Evolutionary conservation across 2,888 invertebrate genomes (phyloP), one percentile per base, ranked within the genome.

Genomic region (Cybosia mesomella): DNA sequence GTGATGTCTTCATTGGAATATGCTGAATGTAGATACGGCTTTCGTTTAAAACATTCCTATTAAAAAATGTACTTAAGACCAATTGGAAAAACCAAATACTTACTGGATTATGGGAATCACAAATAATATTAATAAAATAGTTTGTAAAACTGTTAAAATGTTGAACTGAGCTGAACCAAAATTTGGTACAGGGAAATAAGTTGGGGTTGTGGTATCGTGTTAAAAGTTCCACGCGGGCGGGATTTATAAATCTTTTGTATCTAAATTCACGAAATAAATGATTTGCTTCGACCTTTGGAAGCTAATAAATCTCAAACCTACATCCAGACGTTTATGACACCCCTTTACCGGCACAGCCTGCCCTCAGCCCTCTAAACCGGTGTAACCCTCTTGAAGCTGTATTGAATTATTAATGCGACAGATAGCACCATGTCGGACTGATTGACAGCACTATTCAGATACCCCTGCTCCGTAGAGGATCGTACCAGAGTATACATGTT

Each of bases 341-440:
- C 24, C 39, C 55, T 57, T 39, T 24, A 64, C 34, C 64, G 24
- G 21, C 24, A 55, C 54, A 43, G 11, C 32, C 43, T 22, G 24
- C 57, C 58, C 62, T 58, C 28, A 28, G 28, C 28, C 28, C 28
- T 28, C 28, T 18, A 18, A 58, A 58, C 55, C 54, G 54, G n/a
- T 59, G 58, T 65, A 61, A 60, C 72, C 65, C 69, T 65, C 59
- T 60, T 63, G 65, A 61, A 68, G 58, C 58, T 72, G 55, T 61
- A 28, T 66, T 82, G 82, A 77, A 81, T 81, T 80, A 82, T 81
- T 81, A 75, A 82, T 76, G 63, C 66, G 77, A 73, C 77, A 72
- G 61, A 75, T 73, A 67, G 54, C 55, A 24, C 66, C 66, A 67
- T 67, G 66, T 70, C 32, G 57, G 49, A 60, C 58, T 70, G 70